Conservation (phyloP, 2,888 invertebrate species). For the Megalurothrips usitatus region DNA sequence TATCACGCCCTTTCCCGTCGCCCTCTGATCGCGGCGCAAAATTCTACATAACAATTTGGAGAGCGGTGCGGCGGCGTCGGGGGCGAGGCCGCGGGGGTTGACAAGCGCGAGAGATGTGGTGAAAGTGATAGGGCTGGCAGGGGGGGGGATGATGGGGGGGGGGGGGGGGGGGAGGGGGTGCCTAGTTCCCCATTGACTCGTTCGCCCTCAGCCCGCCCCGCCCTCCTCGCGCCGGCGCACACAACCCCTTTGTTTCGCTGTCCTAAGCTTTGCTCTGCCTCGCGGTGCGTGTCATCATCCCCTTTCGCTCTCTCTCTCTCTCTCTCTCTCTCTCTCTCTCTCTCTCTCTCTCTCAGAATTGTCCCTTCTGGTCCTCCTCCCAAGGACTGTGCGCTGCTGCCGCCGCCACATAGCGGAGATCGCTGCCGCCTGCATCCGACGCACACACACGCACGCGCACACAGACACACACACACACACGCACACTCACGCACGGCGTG, state of each 20-base stretch:
- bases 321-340: neutral
- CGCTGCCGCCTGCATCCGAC: neutral
- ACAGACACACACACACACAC: neutral
- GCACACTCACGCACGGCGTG: neutral
- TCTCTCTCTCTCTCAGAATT: neutral
- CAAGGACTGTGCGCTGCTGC: too few species aligned
- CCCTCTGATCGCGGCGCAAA: too few species aligned
- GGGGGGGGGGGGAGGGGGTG: neutral
- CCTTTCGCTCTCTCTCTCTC: neutral
- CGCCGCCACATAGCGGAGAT: neutral
- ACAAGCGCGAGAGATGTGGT: too few species aligned
- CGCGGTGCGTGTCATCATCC: neutral
- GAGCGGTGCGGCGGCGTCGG: neutral
- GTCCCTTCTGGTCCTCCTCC: neutral
- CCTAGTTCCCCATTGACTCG: too few species aligned
- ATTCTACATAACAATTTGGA: too few species aligned
- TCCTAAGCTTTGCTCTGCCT: constrained; percentile 5
- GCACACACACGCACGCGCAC: neutral
- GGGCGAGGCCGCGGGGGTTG: neutral
- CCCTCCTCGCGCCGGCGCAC: neutral
- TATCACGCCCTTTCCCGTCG: too few species aligned
- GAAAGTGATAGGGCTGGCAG: neutral
- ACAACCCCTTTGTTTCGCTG: neutral
- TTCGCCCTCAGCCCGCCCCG: neutral
- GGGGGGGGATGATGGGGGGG: neutral